A percentile compares a stretch with the other conserved stretches of the same genome.
These are phyloP conservation scores for Helicoverpa zea DNA, from an alignment of 1,140 invertebrate genomes.

Conservation along the genomic window DNA sequence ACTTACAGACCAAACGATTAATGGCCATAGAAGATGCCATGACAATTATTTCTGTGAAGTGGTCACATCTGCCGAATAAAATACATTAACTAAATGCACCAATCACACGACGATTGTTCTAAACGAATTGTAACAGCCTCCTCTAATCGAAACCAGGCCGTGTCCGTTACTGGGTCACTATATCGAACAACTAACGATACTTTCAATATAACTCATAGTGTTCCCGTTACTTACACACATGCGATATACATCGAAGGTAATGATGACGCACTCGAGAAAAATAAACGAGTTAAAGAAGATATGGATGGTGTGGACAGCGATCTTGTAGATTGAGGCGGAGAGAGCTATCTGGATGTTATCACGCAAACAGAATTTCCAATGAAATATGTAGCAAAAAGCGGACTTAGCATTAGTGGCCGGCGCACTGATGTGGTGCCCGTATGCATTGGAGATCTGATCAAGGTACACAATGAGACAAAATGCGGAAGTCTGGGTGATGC, in stretches of 20 bases:
- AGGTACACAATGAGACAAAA: slow-evolving; percentile 56
- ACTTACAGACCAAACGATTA: slow-evolving; percentile 17
- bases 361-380: slow-evolving; percentile 78
- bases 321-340: slow-evolving; percentile 45
- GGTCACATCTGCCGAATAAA: slow-evolving; percentile 31
- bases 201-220: slow-evolving; percentile 31
- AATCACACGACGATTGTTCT: slow-evolving; percentile 54
- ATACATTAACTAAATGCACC: slow-evolving; percentile 24
- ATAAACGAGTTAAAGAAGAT: slow-evolving; percentile 41
- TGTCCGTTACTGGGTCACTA: slow-evolving; percentile 64
- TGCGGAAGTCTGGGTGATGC: slow-evolving; percentile 60
- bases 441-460: slow-evolving; percentile 60
- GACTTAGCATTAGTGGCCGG: slow-evolving; percentile 50
- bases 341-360: slow-evolving; percentile 61
- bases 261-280: slow-evolving; percentile 11
- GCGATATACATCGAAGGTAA: slow-evolving; percentile 51
- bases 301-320: slow-evolving; percentile 48
- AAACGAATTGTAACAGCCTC: slow-evolving; percentile 49
- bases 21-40: background rate
- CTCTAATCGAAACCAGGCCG: slow-evolving; percentile 64
- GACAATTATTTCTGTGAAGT: slow-evolving; percentile 10
- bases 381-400: slow-evolving; percentile 67
- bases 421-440: slow-evolving; percentile 44
- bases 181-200: slow-evolving; percentile 53
- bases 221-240: slow-evolving; percentile 20